Percentiles rank a stretch among this genome's conserved stretches.
Conservation (phyloP, 2,888 invertebrate species). For the Tetropium fuscum region DNA sequence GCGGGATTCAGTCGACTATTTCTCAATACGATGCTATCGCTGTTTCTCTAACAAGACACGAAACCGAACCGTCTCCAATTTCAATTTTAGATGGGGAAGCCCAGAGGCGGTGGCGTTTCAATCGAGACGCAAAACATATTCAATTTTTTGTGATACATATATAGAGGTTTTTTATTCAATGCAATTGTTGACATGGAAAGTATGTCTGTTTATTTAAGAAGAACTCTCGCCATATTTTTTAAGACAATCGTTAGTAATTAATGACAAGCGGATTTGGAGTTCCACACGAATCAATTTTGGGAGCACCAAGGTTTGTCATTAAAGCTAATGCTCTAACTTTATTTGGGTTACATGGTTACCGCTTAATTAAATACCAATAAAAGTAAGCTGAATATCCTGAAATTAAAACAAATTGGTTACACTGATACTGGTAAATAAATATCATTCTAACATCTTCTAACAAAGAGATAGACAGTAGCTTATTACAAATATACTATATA, state of each 20-base stretch:
- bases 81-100: constrained; percentile 17
- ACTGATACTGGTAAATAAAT: too few species aligned
- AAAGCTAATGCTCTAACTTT: too few species aligned
- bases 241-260: not conserved
- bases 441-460: too few species aligned
- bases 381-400: too few species aligned
- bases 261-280: not conserved
- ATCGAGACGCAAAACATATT: not conserved
- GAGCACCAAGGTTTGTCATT: too few species aligned
- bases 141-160: not conserved
- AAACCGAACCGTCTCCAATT: constrained; percentile 23
- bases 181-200: not conserved
- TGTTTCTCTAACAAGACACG: constrained; percentile 33
- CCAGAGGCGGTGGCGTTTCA: constrained; percentile 5
- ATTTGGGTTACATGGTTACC: too few species aligned
- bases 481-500: too few species aligned
- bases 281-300: too few species aligned
- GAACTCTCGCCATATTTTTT: not conserved
- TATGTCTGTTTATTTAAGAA: not conserved
- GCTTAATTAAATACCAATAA: too few species aligned
- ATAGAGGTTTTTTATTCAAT: not conserved
- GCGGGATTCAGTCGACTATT: constrained; percentile 37
- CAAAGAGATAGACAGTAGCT: too few species aligned
- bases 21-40: constrained; percentile 37
- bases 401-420: too few species aligned